Percentiles rank a stretch among this genome's conserved stretches.
Evolutionary conservation across 2,797 vertebrate genomes (phyloP).

Genomic region (Aulostomus chinensis): DNA sequence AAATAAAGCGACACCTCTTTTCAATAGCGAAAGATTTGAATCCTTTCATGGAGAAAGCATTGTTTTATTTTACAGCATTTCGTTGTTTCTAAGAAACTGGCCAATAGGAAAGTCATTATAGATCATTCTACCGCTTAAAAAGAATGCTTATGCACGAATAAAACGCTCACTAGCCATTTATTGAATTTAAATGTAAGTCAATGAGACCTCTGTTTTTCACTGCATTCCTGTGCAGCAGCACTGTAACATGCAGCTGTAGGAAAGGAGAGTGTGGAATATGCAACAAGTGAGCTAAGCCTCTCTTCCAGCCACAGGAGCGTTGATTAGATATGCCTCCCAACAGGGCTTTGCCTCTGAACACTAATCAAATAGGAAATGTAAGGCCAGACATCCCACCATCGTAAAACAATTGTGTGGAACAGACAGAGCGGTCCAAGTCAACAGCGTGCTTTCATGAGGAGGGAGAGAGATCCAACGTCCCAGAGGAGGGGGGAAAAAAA

Average conservation of each 20-base stretch:
- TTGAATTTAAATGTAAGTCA: no score
- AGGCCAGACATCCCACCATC: slow-evolving; percentile 68
- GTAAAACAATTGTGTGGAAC: slow-evolving; percentile 69
- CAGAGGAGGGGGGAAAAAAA: slow-evolving; percentile 24
- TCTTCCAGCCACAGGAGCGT: slow-evolving; percentile 32
- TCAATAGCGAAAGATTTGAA: no score
- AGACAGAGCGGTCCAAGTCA: slow-evolving; percentile 57
- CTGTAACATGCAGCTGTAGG: slow-evolving; percentile 18
- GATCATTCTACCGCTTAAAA: no score
- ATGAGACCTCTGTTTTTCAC: no score
- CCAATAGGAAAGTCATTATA: no score
- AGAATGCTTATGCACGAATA: no score
- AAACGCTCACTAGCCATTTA: no score
- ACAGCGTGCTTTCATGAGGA: slow-evolving; percentile 51
- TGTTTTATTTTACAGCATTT: no score
- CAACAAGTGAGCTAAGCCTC: slow-evolving; percentile 69
- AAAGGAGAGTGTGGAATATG: slow-evolving; percentile 30
- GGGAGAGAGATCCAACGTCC: no score
- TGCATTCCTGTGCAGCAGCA: slow-evolving; percentile 21
- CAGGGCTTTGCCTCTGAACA: slow-evolving; percentile 63
- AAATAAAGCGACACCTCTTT: slow-evolving; percentile 1
- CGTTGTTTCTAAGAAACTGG: no score
- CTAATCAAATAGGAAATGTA: slow-evolving; percentile 79
- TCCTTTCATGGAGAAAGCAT: no score
- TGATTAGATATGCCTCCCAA: slow-evolving; percentile 75